These are phyloP conservation scores for Platyrinchus mystaceus DNA, from an alignment of 2,797 vertebrate species.

Conservation along the genomic window DNA sequence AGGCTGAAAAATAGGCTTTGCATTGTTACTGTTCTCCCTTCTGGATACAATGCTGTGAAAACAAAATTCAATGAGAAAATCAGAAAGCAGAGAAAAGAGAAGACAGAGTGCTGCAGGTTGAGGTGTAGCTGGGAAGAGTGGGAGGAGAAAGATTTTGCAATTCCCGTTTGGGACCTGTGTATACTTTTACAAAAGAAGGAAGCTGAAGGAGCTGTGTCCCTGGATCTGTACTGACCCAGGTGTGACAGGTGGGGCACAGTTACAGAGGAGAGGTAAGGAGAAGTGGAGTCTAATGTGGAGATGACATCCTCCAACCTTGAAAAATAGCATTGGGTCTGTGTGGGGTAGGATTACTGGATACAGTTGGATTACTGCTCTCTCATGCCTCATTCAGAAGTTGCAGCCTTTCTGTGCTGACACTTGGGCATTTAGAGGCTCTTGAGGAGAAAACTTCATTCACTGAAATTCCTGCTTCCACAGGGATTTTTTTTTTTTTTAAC, in stretches of 20 bases:
- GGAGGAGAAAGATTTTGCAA: not conserved
- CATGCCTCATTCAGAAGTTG: not conserved
- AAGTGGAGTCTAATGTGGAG: accelerated
- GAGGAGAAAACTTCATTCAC: not conserved
- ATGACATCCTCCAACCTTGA: not conserved
- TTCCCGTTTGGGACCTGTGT: not conserved
- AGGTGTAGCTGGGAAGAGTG: not conserved
- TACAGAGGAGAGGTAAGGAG: not conserved
- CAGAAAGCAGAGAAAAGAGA: not conserved
- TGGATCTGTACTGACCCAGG: not conserved
- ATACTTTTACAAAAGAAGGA: not conserved
- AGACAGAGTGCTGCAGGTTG: not conserved
- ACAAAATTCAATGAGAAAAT: not conserved
- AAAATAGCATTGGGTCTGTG: not conserved
- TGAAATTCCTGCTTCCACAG: not conserved
- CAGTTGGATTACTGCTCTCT: accelerated
- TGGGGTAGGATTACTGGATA: not conserved
- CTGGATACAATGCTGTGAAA: not conserved
- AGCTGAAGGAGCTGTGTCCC: not conserved
- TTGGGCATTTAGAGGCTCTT: not conserved
- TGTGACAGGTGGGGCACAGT: accelerated
- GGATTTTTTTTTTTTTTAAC: not conserved
- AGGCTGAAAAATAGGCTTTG: not conserved
- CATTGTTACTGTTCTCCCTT: not conserved
- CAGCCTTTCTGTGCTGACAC: not conserved